Percentiles rank a stretch among this genome's conserved stretches.
These are phyloP conservation scores for Ametastegia equiseti DNA, from an alignment of 2,888 invertebrate genomes.

Conservation along the genomic window DNA sequence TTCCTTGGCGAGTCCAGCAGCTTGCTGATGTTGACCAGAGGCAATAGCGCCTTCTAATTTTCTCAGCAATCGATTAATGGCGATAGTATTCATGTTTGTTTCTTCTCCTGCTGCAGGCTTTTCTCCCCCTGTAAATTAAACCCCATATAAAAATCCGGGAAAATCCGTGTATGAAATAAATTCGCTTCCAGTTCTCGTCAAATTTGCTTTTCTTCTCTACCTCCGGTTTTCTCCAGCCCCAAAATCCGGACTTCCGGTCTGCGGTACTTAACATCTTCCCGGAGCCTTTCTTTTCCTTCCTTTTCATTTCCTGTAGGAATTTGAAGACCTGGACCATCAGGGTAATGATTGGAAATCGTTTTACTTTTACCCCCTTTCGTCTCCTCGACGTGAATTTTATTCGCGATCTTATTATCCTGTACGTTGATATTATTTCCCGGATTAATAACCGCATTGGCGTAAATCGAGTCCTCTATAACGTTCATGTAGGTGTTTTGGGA, in stretches of 20 bases:
- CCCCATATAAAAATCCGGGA: background rate
- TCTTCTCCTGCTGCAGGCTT: background rate
- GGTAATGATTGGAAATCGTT: background rate
- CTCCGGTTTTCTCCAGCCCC: background rate
- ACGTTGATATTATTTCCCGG: conserved; percentile 41
- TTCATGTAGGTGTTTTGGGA: conserved; percentile 76
- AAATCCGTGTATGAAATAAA: background rate
- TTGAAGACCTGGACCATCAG: too few relatives aligned
- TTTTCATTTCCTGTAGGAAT: too few relatives aligned
- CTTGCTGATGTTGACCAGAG: conserved; percentile 86
- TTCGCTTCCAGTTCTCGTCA: too few relatives aligned
- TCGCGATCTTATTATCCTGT: background rate
- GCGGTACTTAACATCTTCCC: too few relatives aligned
- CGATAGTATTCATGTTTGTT: conserved; percentile 78
- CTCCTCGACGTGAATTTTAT: conserved; percentile 10
- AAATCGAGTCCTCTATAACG: conserved; percentile 70
- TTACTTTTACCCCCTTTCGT: background rate
- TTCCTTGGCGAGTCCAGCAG: conserved; percentile 87
- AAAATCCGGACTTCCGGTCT: background rate
- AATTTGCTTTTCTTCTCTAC: too few relatives aligned
- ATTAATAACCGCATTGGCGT: conserved; percentile 63
- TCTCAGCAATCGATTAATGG: conserved; percentile 82
- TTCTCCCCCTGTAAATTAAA: conserved; percentile 9
- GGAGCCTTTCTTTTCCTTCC: too few relatives aligned
- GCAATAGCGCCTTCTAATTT: conserved; percentile 88